A percentile compares a stretch with the other conserved stretches of the same genome.
Conservation (phyloP, 2,888 invertebrate genomes). For the Drosophila longiperda region DNA sequence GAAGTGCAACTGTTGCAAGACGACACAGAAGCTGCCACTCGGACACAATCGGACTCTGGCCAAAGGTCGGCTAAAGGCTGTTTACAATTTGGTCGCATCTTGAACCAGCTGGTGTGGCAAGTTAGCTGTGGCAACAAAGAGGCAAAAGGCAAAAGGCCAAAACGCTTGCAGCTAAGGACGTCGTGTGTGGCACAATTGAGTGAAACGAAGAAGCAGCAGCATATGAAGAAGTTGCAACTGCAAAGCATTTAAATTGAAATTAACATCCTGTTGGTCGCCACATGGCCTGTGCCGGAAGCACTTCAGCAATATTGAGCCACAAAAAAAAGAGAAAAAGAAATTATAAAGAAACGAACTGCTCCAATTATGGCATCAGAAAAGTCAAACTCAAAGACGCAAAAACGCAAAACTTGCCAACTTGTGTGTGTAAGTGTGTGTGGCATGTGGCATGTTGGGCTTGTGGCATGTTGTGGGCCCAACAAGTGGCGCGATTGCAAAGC, state of each 20-base stretch:
- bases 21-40: slow-evolving; percentile 5
- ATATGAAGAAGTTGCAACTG: slow-evolving; percentile 34
- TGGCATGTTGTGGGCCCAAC: slow-evolving; percentile 38
- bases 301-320: slow-evolving; percentile 40
- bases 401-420: slow-evolving; percentile 26
- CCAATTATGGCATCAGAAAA: slow-evolving; percentile 68
- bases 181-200: slow-evolving; percentile 62
- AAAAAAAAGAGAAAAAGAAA: slow-evolving; percentile 1
- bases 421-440: background rate
- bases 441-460: background rate
- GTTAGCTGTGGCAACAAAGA: slow-evolving; percentile 13
- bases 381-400: slow-evolving; percentile 55
- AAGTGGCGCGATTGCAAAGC: slow-evolving; percentile 69
- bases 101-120: slow-evolving; percentile 50
- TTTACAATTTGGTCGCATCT: slow-evolving; percentile 33
- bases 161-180: slow-evolving; percentile 63
- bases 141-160: slow-evolving; percentile 27
- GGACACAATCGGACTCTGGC: slow-evolving; percentile 2
- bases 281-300: slow-evolving; percentile 54
- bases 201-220: slow-evolving; percentile 13
- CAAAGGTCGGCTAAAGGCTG: slow-evolving; percentile 49
- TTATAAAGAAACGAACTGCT: slow-evolving; percentile 36
- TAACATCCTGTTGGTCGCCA: slow-evolving; percentile 69
- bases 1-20: slow-evolving; percentile 52
- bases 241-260: slow-evolving; percentile 75